These are phyloP conservation scores for Equus przewalskii DNA, from an alignment of 2,113 vertebrate species.

Conservation along the genomic window DNA sequence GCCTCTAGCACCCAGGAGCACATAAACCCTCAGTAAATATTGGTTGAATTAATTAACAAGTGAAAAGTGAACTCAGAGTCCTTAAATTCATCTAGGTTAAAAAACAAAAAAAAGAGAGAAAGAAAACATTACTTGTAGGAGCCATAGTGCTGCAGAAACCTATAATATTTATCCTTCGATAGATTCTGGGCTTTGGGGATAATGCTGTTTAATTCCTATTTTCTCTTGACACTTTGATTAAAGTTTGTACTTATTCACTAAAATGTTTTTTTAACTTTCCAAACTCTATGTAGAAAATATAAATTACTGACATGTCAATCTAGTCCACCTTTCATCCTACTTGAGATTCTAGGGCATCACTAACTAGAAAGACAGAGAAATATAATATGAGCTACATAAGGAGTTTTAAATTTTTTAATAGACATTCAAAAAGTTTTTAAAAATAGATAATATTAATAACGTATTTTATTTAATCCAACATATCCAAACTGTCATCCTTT, in stretches of 20 bases:
- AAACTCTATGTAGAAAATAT: conserved; percentile 3
- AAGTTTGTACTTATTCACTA: neutral
- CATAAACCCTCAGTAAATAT: neutral
- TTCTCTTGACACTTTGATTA: neutral
- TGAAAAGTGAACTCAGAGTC: neutral
- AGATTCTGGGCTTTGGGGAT: neutral
- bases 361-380: neutral
- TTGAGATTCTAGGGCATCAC: neutral
- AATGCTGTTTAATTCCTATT: neutral
- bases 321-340: neutral
- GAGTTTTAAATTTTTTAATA: neutral
- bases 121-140: neutral
- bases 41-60: neutral
- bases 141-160: neutral
- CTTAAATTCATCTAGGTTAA: neutral
- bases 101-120: neutral
- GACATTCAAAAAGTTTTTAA: neutral
- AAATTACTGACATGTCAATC: neutral
- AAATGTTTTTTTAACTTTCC: neutral
- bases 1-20: neutral
- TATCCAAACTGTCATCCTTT: neutral
- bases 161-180: neutral
- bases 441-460: neutral
- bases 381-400: neutral
- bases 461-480: neutral